Percentiles rank a stretch among this genome's conserved stretches.
phyloP scores from a whole-genome alignment of 2,797 vertebrate genomes.

The Novumbra hubbsi region DNA sequence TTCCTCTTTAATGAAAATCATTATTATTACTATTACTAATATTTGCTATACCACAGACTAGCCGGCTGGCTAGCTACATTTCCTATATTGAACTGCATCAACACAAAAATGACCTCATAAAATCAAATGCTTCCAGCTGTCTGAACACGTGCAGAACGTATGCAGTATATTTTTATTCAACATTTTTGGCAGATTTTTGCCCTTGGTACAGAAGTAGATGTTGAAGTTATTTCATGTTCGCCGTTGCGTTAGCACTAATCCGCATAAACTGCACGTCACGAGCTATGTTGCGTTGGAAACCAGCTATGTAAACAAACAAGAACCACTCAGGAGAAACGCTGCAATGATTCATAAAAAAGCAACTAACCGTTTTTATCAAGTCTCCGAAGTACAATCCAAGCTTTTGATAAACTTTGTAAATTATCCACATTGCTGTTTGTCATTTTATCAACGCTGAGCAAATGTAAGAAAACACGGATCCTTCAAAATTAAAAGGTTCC shows the following conservation, averaged over 20 bases:
- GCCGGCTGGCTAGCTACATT: neutral
- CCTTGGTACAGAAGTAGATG: neutral
- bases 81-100: neutral
- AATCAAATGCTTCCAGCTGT: constrained; percentile 31
- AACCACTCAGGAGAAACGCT: neutral
- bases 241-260: too few species aligned
- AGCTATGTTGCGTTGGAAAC: neutral
- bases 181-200: too few species aligned
- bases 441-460: constrained; percentile 31
- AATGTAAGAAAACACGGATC: too few species aligned
- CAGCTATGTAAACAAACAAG: neutral
- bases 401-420: constrained; percentile 17
- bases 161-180: neutral
- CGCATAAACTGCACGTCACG: too few species aligned
- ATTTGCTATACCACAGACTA: too few species aligned
- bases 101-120: constrained; percentile 19
- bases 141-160: neutral
- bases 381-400: constrained; percentile 60
- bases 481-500: too few species aligned
- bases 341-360: neutral
- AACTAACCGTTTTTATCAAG: constrained; percentile 65
- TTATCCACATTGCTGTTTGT: constrained; percentile 27
- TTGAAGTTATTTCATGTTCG: too few species aligned
- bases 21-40: too few species aligned
- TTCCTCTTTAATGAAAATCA: too few species aligned